Base-by-base conservation (phyloP, 2,797 vertebrate genomes). In the Peromyscus aztecus region DNA sequence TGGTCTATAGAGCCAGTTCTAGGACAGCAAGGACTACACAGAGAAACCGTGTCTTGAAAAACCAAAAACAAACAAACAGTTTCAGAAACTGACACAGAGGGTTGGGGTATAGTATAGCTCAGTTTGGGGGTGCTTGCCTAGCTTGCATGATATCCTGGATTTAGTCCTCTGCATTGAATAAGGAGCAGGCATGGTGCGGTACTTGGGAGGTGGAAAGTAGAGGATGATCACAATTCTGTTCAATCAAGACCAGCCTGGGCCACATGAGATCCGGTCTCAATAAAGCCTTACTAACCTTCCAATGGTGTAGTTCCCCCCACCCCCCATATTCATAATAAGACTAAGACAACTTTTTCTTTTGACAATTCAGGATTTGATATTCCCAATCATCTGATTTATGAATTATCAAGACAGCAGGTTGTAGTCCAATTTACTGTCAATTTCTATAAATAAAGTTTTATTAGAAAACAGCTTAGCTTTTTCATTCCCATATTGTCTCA, bases 201-300 rank as follows among this genome's bases (percentile, higher is more conserved):
- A 21, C 29, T 49, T 55, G 10, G 73, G 49, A 55, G 29, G 49
- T 80, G 0, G 16, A 55, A 78, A 46, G 75, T 76, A 34, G 16
- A 78, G 2, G 49, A 55, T 17, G 17, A 11, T 80, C 19, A 55
- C 49, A 80, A 55, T 43, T 75, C 71, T 13, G 17, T 55, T 80
- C 31, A 40, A 40, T 80, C 31, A 40, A 40, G 46, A 52, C 76
- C 46, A 52, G 12, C 46, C 27, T 52, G 46, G 76, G 46, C 29
- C 46, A 49, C 27, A 17, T 49, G 43, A 31, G 7, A 31, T 31
- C 17, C 77, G 16, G 16, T 55, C 77, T 83, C 29, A 61, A 46
- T 13, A 76, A 77, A 77, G 43, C 29, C 87, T 91, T 92, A 87
- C n/a, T 94, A 52, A 52, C 46, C 46, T 78, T 78, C 43, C 52